A percentile compares a stretch with the other conserved stretches of the same genome.
Conservation (phyloP, 2,113 vertebrate genomes). For the Lycocorax pyrrhopterus region DNA sequence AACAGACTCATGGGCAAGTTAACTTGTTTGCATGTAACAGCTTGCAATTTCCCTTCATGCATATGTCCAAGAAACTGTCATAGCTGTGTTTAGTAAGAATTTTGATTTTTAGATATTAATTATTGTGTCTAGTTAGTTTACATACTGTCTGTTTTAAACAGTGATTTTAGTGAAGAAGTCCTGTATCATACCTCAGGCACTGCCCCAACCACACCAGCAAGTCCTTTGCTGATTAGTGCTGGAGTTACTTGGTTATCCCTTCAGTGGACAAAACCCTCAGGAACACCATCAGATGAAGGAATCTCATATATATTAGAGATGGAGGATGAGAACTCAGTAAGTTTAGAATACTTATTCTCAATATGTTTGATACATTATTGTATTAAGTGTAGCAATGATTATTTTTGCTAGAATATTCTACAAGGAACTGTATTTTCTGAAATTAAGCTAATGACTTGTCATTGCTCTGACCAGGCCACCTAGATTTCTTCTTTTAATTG, state of each 20-base stretch:
- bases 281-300: conserved; percentile 92
- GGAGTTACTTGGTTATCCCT: conserved; percentile 91
- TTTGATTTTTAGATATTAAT: neutral
- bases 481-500: neutral
- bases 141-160: conserved; percentile 72
- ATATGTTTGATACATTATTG: neutral
- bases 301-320: conserved; percentile 94
- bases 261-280: conserved; percentile 89
- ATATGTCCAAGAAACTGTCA: neutral
- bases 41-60: neutral
- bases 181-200: conserved; percentile 96
- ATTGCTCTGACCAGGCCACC: neutral
- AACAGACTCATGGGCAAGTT: neutral
- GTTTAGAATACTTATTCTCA: conserved; percentile 65
- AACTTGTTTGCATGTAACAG: neutral
- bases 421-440: neutral
- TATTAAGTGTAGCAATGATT: neutral
- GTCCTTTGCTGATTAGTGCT: conserved; percentile 85
- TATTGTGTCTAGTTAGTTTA: conserved; percentile 31
- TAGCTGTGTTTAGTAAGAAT: neutral
- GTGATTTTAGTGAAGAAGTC: conserved; percentile 93
- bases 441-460: neutral
- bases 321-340: conserved; percentile 95
- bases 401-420: neutral
- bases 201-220: conserved; percentile 88